Conservation (phyloP, 2,113 vertebrate species). For the Stigmatopora argus region DNA sequence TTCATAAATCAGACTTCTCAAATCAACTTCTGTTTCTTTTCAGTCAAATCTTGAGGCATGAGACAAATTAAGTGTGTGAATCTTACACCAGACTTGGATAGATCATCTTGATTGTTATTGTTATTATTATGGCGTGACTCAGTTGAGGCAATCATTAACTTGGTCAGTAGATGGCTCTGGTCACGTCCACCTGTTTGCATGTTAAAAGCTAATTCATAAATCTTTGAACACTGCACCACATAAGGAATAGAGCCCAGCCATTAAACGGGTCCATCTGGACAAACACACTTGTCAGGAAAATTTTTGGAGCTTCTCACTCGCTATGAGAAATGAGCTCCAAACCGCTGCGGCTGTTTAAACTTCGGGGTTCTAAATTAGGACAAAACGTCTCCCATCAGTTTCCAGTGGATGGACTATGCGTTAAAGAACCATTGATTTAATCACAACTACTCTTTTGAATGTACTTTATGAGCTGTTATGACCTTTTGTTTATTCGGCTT, state of each 20-base stretch:
- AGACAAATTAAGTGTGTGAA: conserved; percentile 30
- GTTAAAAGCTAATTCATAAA: conserved; percentile 64
- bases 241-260: conserved; percentile 46
- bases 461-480: conserved; percentile 32
- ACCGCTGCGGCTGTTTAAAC: conserved; percentile 25
- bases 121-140: conserved; percentile 41
- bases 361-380: conserved; percentile 38
- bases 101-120: conserved; percentile 39
- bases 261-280: conserved; percentile 63
- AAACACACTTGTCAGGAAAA: conserved; percentile 38
- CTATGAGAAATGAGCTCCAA: conserved; percentile 44
- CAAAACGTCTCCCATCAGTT: conserved; percentile 42
- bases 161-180: conserved; percentile 51
- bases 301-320: conserved; percentile 19
- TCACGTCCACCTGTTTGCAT: conserved; percentile 66
- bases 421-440: conserved; percentile 42
- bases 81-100: conserved; percentile 36
- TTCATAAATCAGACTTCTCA: not conserved
- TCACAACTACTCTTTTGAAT: conserved; percentile 41
- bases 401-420: conserved; percentile 30
- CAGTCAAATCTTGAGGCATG: conserved; percentile 32
- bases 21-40: not conserved
- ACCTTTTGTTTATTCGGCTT: conserved; percentile 43
- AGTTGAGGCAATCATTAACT: conserved; percentile 51
- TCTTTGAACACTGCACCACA: conserved; percentile 31